Conservation (phyloP, 1,140 invertebrate species). For the Portunus trituberculatus region DNA sequence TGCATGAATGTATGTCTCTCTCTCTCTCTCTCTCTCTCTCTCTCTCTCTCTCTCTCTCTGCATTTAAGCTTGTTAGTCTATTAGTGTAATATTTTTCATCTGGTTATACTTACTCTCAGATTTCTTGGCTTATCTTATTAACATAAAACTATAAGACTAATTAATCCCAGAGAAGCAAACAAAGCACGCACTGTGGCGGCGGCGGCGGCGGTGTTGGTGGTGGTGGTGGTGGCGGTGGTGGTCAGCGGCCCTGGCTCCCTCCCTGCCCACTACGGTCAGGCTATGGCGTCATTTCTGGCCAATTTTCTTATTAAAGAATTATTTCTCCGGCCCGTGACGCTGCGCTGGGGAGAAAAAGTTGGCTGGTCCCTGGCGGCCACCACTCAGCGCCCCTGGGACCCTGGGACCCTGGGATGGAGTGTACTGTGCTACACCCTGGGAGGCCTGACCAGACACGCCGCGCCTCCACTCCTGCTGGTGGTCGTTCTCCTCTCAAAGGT, state of each 20-base stretch:
- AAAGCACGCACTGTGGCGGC: too few species aligned
- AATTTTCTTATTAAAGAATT: constrained; percentile 25
- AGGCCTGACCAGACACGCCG: background rate
- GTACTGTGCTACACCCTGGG: background rate
- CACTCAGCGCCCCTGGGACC: background rate
- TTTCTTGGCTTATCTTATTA: too few species aligned
- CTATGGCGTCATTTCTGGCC: constrained; percentile 9
- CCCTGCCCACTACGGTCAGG: background rate
- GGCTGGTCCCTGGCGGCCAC: background rate
- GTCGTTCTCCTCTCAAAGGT: background rate
- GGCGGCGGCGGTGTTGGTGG: background rate
- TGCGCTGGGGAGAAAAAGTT: background rate
- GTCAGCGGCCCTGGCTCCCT: background rate
- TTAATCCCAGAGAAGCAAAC: too few species aligned
- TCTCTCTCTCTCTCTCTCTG: background rate
- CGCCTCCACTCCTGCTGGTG: too few species aligned
- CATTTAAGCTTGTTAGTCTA: background rate
- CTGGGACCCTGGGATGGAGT: background rate
- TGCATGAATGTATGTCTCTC: background rate
- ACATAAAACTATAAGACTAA: too few species aligned
- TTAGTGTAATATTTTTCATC: too few species aligned
- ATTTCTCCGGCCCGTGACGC: background rate
- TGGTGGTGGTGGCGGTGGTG: background rate
- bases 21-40: too few species aligned
- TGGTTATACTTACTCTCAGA: too few species aligned